Conservation (phyloP, 1,140 invertebrate genomes). For the Drosophila chauvacae region DNA sequence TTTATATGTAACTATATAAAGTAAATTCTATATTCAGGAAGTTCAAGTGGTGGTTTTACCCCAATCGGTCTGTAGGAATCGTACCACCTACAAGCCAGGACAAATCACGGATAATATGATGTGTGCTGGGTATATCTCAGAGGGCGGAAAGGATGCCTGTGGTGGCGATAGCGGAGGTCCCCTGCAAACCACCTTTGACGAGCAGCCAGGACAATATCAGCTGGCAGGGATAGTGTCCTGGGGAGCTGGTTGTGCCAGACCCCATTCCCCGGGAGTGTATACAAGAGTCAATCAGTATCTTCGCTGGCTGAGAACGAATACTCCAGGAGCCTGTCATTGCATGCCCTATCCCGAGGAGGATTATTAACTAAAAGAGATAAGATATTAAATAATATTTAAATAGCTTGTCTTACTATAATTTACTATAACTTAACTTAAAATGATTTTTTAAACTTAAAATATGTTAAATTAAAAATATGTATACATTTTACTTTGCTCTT, state of each 20-base stretch:
- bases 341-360: slow-evolving; percentile 45
- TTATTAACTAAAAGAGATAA: slow-evolving; percentile 3
- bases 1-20: not conserved
- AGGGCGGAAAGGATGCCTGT: slow-evolving; percentile 86
- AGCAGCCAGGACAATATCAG: slow-evolving; percentile 58
- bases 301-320: slow-evolving; percentile 88
- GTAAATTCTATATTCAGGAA: slow-evolving; percentile 79
- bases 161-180: slow-evolving; percentile 90
- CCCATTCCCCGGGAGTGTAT: slow-evolving; percentile 89
- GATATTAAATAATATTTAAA: not conserved
- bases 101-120: slow-evolving; percentile 84
- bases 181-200: slow-evolving; percentile 85
- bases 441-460: not conserved
- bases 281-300: slow-evolving; percentile 89
- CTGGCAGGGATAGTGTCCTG: slow-evolving; percentile 87
- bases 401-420: not conserved
- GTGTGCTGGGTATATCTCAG: slow-evolving; percentile 85
- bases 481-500: not conserved
- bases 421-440: not conserved
- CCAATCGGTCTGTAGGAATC: slow-evolving; percentile 61
- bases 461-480: not conserved
- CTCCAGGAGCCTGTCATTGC: slow-evolving; percentile 86
- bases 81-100: slow-evolving; percentile 50
- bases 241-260: slow-evolving; percentile 88
- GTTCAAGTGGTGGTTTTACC: slow-evolving; percentile 85